Evolutionary conservation across 2,888 invertebrate species (phyloP).

Genomic region (Steinernema scapterisci): DNA sequence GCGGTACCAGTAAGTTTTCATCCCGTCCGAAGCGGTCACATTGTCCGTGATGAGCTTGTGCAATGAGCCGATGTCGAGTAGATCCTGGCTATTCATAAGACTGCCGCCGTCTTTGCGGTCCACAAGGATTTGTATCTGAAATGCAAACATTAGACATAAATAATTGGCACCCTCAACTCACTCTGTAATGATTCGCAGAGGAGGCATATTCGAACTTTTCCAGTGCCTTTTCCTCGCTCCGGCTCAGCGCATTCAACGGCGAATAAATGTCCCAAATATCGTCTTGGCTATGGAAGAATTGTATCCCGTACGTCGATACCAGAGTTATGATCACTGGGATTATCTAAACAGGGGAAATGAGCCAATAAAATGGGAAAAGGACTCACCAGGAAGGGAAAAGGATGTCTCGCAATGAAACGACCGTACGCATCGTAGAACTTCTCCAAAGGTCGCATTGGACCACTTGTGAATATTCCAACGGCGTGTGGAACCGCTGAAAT

Average conservation of each 20-base stretch:
- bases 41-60: constrained; percentile 48
- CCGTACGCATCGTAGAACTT: constrained; percentile 59
- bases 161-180: constrained; percentile 34
- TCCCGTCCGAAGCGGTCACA: constrained; percentile 41
- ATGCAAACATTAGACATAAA: neutral
- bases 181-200: constrained; percentile 60
- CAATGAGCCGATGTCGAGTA: constrained; percentile 52
- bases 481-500: constrained; percentile 8
- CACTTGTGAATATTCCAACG: constrained; percentile 28
- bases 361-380: neutral
- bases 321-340: constrained; percentile 57
- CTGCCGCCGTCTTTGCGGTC: constrained; percentile 58
- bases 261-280: constrained; percentile 67
- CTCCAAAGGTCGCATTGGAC: constrained; percentile 58
- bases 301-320: constrained; percentile 58
- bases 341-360: constrained; percentile 46
- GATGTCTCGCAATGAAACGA: constrained; percentile 55
- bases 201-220: constrained; percentile 61
- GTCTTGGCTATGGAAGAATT: constrained; percentile 60
- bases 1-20: constrained; percentile 45
- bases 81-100: constrained; percentile 47
- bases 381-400: constrained; percentile 62
- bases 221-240: constrained; percentile 59
- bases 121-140: constrained; percentile 64
- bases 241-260: constrained; percentile 57